Evolutionary conservation across 1,140 invertebrate genomes (phyloP).

Genomic region (Halyomorpha halys): DNA sequence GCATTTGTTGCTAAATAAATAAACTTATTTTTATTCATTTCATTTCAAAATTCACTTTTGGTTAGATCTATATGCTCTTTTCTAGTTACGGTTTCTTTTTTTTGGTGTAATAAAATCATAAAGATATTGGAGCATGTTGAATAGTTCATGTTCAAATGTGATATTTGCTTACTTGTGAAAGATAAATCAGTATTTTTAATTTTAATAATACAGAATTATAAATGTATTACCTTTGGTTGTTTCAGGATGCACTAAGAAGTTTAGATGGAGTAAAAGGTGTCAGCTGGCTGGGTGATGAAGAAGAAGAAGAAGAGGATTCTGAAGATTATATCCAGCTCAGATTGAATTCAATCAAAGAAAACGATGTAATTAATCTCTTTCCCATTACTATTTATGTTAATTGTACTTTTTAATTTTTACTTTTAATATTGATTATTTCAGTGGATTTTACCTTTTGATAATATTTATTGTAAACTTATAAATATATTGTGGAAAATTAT

Average conservation of each 20-base stretch:
- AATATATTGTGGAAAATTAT: neutral
- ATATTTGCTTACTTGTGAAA: no score
- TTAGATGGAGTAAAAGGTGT: neutral
- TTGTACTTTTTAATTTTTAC: neutral
- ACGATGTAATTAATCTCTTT: slow-evolving; percentile 1
- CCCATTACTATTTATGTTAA: neutral
- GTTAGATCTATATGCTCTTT: no score
- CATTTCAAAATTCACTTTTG: no score
- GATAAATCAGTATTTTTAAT: no score
- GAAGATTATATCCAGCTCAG: slow-evolving; percentile 5
- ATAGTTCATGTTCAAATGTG: no score
- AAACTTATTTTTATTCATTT: no score
- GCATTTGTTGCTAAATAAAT: no score
- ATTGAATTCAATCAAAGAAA: slow-evolving; percentile 5
- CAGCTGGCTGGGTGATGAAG: neutral
- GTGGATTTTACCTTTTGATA: neutral
- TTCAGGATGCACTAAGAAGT: slow-evolving; percentile 14
- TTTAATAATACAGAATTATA: neutral
- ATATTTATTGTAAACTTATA: neutral
- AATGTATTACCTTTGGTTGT: neutral
- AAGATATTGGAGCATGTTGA: no score
- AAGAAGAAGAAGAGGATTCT: slow-evolving; percentile 11
- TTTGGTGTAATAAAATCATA: no score
- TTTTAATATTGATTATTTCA: neutral
- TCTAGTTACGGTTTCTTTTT: no score